Percentiles rank a stretch among this genome's conserved stretches.
phyloP scores from a whole-genome alignment of 1,140 invertebrate genomes.

The Paracyclopina nana region DNA sequence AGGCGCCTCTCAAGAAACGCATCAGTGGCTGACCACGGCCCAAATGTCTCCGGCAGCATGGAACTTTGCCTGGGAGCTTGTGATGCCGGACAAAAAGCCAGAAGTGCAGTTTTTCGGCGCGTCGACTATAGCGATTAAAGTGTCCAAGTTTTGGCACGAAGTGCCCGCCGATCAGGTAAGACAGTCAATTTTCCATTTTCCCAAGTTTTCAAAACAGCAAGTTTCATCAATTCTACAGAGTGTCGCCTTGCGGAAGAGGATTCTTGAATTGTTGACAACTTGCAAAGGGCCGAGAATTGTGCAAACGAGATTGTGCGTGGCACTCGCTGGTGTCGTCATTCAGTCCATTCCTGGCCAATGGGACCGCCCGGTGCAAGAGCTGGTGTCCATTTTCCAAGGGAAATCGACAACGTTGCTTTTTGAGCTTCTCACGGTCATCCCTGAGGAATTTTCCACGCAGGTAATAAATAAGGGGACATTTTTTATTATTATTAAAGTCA shows the following conservation, averaged over 20 bases:
- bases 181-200: background rate
- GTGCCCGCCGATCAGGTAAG: slow-evolving; percentile 50
- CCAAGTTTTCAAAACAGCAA: background rate
- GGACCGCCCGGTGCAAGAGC: background rate
- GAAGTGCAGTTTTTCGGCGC: slow-evolving; percentile 85
- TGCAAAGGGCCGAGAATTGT: slow-evolving; percentile 62
- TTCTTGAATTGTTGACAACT: slow-evolving; percentile 49
- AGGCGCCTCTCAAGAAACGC: slow-evolving; percentile 30
- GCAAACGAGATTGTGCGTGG: slow-evolving; percentile 60
- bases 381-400: slow-evolving; percentile 22
- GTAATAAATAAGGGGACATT: slow-evolving; percentile 5
- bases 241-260: slow-evolving; percentile 44
- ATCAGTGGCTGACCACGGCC: slow-evolving; percentile 55
- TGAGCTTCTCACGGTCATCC: slow-evolving; percentile 13
- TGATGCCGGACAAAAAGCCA: slow-evolving; percentile 48
- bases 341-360: background rate
- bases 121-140: slow-evolving; percentile 62
- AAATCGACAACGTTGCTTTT: background rate
- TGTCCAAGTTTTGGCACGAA: slow-evolving; percentile 64
- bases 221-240: background rate
- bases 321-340: slow-evolving; percentile 32
- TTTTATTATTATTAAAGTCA: too few species aligned
- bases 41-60: slow-evolving; percentile 64
- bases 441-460: slow-evolving; percentile 11
- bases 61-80: slow-evolving; percentile 67